phyloP scores from a whole-genome alignment of 2,113 vertebrate species.

The Petromus typicus region DNA sequence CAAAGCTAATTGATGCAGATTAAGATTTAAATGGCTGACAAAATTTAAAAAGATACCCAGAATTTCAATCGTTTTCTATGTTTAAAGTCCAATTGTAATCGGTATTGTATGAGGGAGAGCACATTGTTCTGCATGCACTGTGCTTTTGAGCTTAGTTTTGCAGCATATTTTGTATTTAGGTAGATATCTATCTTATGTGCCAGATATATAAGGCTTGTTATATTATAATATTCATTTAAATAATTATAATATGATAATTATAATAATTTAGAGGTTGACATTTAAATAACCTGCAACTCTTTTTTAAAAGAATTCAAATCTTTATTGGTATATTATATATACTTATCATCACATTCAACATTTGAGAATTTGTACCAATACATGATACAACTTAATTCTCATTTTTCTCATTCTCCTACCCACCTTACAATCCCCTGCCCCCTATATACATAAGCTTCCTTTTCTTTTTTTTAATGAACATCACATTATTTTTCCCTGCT shows the following conservation, averaged over 20 bases:
- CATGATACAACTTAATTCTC: too few relatives aligned
- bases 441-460: too few relatives aligned
- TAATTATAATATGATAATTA: not conserved
- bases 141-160: not conserved
- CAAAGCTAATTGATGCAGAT: not conserved
- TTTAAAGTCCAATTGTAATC: not conserved
- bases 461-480: too few relatives aligned
- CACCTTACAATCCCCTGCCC: too few relatives aligned
- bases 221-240: not conserved
- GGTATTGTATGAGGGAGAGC: not conserved
- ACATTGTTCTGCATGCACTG: not conserved
- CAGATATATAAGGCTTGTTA: not conserved
- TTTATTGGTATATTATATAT: too few relatives aligned
- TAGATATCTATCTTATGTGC: not conserved
- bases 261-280: not conserved
- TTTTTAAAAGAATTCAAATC: too few relatives aligned
- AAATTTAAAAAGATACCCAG: not conserved
- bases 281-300: too few relatives aligned
- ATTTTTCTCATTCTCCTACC: too few relatives aligned
- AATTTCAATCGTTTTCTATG: not conserved
- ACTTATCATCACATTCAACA: too few relatives aligned
- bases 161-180: not conserved
- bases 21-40: not conserved
- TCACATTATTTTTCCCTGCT: too few relatives aligned
- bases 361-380: too few relatives aligned